Evolutionary conservation across 2,797 vertebrate species (phyloP), one percentile per base, ranked within the genome.

Genomic region (Urocyon cinereoargenteus): DNA sequence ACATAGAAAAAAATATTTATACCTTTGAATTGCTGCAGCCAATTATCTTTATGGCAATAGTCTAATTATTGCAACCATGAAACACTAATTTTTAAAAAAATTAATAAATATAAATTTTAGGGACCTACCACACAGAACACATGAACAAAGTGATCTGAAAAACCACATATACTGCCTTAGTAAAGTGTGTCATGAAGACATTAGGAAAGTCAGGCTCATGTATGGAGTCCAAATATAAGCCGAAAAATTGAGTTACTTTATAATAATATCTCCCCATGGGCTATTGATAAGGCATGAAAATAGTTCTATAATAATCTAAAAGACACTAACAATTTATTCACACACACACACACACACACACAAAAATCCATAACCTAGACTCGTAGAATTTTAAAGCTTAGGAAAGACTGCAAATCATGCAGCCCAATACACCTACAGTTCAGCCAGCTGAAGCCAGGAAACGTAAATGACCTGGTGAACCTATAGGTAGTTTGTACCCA

Each of bases 81-180:
- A 89, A 86, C 3, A 1, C 28, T 62, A 82, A 12, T 66, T 45
- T 73, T 2, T 36, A 57, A 94, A 90, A 28, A 36, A 68, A 75
- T 59, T 53, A 95, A 84, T 91, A 83, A 91, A 82, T 16, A 36
- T n/a, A 66, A 78, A 91, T 72, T 66, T n/a, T 88, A 55, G 89
- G 16, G 22, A 75, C 36, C 7, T 62, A 26, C 10, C n/a, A 51
- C 34, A 64, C 3, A 68, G 40, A 78, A 84, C 14, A 1, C 24
- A 73, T 75, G 51, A 82, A 40, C 72, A 88, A 66, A 77, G 34
- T 61, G 2, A 57, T 57, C 79, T 77, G 45, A 92, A 90, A 82
- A 45, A 84, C 9, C 57, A 75, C 92, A 87, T 24, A 6, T 36
- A 40, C 9, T 26, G 9, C 9, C 11, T 73, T 15, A 49, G 6